phyloP scores from a whole-genome alignment of 2,797 vertebrate genomes.

The Todus mexicanus region DNA sequence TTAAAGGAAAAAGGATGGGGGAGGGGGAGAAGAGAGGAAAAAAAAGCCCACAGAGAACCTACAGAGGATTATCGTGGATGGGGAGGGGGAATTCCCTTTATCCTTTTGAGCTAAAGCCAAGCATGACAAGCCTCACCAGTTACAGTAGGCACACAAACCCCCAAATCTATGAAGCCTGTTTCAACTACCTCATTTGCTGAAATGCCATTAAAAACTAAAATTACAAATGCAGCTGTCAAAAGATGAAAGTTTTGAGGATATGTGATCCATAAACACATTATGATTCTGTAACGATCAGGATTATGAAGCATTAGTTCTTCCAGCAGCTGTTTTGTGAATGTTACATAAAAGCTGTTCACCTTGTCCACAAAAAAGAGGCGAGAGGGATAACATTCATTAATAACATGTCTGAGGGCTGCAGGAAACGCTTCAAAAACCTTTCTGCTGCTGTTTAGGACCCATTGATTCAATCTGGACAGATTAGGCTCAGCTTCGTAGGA shows the following conservation, averaged over 20 bases:
- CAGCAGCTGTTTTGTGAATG: constrained; percentile 8
- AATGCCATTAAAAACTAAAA: neutral
- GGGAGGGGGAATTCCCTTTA: neutral
- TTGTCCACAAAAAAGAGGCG: neutral
- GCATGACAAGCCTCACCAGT: neutral
- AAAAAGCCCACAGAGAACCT: neutral
- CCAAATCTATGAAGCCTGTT: neutral
- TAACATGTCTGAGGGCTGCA: neutral
- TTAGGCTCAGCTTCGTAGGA: neutral
- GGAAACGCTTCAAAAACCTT: neutral
- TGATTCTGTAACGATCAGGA: neutral
- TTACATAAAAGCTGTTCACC: constrained; percentile 43
- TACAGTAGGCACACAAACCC: neutral
- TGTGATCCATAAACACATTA: neutral
- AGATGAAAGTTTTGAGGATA: neutral
- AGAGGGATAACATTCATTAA: neutral
- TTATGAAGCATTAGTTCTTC: constrained; percentile 3
- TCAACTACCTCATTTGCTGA: neutral
- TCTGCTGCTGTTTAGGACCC: neutral
- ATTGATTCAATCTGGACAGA: neutral
- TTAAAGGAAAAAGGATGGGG: neutral
- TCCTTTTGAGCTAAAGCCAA: neutral
- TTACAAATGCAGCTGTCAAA: neutral
- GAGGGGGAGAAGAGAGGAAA: too few relatives aligned
- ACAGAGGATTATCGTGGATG: neutral